Conservation (phyloP, 2,888 invertebrate species). For the Scrobipalpa costella region DNA sequence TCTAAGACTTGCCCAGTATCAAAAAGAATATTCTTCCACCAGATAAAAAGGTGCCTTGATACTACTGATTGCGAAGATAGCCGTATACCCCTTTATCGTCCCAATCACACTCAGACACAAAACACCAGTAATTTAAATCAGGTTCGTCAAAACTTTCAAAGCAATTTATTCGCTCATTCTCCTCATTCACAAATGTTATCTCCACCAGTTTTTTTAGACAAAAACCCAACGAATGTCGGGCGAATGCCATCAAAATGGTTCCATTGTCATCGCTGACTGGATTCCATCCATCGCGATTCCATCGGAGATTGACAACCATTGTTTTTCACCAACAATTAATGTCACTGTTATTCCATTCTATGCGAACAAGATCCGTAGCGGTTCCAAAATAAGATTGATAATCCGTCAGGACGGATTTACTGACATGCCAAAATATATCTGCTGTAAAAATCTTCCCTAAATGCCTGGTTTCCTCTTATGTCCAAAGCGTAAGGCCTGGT, state of each 20-base stretch:
- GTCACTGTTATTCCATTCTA: conserved; percentile 22
- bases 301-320: conserved; percentile 28
- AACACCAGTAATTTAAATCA: conserved; percentile 6
- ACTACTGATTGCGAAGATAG: background rate
- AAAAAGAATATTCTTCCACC: background rate
- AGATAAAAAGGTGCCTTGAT: background rate
- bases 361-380: conserved; percentile 11
- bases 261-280: conserved; percentile 30
- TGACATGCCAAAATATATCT: conserved; percentile 15
- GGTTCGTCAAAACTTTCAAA: conserved; percentile 12
- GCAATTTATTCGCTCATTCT: conserved; percentile 13
- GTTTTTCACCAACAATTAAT: conserved; percentile 30
- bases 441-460: background rate
- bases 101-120: conserved; percentile 5
- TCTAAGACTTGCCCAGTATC: background rate
- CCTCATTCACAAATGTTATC: conserved; percentile 22
- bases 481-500: background rate
- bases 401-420: conserved; percentile 26
- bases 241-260: conserved; percentile 27
- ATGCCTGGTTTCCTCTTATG: background rate
- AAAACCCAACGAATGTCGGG: conserved; percentile 24
- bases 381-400: conserved; percentile 22
- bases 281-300: conserved; percentile 25
- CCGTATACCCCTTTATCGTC: conserved; percentile 1
- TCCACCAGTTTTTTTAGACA: conserved; percentile 7